Percentiles rank a stretch among this genome's conserved stretches.
Conservation (phyloP, 2,113 vertebrate species). For the Mungos mungo region DNA sequence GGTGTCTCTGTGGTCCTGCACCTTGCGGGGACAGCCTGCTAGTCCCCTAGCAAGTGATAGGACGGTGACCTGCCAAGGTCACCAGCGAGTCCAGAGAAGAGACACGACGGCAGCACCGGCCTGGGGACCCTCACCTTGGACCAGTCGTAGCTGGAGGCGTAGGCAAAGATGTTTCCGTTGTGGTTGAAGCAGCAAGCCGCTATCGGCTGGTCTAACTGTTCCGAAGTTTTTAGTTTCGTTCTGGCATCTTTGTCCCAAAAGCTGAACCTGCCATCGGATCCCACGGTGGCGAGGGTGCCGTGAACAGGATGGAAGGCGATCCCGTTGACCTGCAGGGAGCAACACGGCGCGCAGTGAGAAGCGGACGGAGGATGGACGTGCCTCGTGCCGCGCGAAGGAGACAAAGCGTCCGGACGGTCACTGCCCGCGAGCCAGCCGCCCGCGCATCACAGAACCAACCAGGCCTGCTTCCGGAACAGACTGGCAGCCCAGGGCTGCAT, state of each 20-base stretch:
- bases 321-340: constrained; percentile 91
- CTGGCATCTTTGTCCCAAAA: constrained; percentile 99
- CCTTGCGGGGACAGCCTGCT: not conserved
- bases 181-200: constrained; percentile 97
- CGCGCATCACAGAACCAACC: rapidly evolving
- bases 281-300: constrained; percentile 96
- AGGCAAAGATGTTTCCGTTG: constrained; percentile 98
- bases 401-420: rapidly evolving
- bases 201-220: constrained; percentile 97
- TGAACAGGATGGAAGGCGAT: constrained; percentile 98
- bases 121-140: constrained; percentile 90
- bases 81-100: not conserved
- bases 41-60: not conserved
- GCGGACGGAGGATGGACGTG: not conserved
- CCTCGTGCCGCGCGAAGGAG: not conserved
- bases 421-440: not conserved
- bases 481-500: not conserved
- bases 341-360: rapidly evolving
- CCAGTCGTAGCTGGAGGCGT: constrained; percentile 99
- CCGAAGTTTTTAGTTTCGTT: constrained; percentile 98
- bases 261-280: constrained; percentile 98
- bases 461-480: rapidly evolving
- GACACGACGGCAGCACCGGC: too few relatives aligned
- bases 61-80: not conserved
- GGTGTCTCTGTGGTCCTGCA: not conserved